Conservation (phyloP, 2,888 invertebrate genomes). For the Spodoptera littoralis region DNA sequence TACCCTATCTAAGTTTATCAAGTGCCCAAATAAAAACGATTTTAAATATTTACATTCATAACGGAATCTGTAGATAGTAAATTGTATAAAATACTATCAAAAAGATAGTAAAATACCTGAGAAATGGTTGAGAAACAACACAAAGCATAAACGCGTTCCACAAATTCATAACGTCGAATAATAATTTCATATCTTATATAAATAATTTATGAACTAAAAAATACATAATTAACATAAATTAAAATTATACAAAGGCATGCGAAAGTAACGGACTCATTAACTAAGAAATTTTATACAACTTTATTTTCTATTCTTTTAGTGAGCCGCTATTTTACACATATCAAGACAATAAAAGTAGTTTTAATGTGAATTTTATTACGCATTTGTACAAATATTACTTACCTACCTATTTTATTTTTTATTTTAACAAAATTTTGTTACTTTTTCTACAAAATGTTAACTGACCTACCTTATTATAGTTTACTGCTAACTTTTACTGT, state of each 20-base stretch:
- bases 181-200: conserved; percentile 6
- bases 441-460: too few species aligned
- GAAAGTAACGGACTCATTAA: conserved; percentile 43
- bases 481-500: too few species aligned
- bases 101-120: neutral
- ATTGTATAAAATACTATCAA: too few species aligned
- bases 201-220: conserved; percentile 10
- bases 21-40: too few species aligned
- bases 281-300: conserved; percentile 32
- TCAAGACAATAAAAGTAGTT: conserved; percentile 15
- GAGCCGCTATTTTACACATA: conserved; percentile 19
- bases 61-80: too few species aligned
- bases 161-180: neutral
- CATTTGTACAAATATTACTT: conserved; percentile 11
- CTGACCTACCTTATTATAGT: too few species aligned
- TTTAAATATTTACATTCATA: too few species aligned
- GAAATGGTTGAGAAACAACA: neutral
- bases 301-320: conserved; percentile 31
- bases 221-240: conserved; percentile 14
- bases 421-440: too few species aligned
- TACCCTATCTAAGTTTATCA: too few species aligned
- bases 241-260: conserved; percentile 18
- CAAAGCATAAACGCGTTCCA: neutral
- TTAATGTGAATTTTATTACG: conserved; percentile 12
- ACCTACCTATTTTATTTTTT: too few species aligned